Evolutionary conservation across 1,140 invertebrate genomes (phyloP).

Genomic region (Cephus cinctus): DNA sequence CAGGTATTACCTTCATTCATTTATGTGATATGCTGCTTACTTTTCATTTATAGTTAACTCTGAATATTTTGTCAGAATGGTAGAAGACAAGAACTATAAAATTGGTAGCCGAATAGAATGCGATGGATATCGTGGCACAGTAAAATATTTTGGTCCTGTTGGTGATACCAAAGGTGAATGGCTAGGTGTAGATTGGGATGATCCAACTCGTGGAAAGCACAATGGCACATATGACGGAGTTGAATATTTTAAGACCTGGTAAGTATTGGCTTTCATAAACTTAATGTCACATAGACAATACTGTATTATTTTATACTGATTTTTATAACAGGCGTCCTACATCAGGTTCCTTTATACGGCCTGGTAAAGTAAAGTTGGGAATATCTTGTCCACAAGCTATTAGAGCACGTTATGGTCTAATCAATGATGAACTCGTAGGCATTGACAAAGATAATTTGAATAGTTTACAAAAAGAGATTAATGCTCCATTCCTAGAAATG

Average conservation of each 20-base stretch:
- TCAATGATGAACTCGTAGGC: slow-evolving; percentile 60
- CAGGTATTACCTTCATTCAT: neutral
- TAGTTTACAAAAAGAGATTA: slow-evolving; percentile 65
- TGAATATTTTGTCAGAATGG: slow-evolving; percentile 37
- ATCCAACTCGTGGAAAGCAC: slow-evolving; percentile 83
- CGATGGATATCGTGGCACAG: slow-evolving; percentile 59
- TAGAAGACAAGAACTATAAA: slow-evolving; percentile 46
- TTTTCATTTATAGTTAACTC: slow-evolving; percentile 3
- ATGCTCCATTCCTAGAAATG: slow-evolving; percentile 80
- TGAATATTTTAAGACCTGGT: slow-evolving; percentile 81
- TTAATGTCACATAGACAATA: slow-evolving; percentile 6
- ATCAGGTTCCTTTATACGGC: slow-evolving; percentile 84
- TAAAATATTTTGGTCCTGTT: slow-evolving; percentile 63
- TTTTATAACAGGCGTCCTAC: slow-evolving; percentile 55
- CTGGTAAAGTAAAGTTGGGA: slow-evolving; percentile 74
- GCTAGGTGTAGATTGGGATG: slow-evolving; percentile 94
- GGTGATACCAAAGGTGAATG: slow-evolving; percentile 65
- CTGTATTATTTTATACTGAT: neutral
- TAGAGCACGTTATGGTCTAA: slow-evolving; percentile 68
- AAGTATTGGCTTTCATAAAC: slow-evolving; percentile 29
- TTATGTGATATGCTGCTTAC: neutral
- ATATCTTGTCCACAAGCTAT: slow-evolving; percentile 72
- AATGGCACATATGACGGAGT: slow-evolving; percentile 79
- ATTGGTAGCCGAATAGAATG: slow-evolving; percentile 59
- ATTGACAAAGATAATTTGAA: slow-evolving; percentile 63